Base-by-base conservation (phyloP, 2,113 vertebrate genomes). In the Ctenodactylus gundi region DNA sequence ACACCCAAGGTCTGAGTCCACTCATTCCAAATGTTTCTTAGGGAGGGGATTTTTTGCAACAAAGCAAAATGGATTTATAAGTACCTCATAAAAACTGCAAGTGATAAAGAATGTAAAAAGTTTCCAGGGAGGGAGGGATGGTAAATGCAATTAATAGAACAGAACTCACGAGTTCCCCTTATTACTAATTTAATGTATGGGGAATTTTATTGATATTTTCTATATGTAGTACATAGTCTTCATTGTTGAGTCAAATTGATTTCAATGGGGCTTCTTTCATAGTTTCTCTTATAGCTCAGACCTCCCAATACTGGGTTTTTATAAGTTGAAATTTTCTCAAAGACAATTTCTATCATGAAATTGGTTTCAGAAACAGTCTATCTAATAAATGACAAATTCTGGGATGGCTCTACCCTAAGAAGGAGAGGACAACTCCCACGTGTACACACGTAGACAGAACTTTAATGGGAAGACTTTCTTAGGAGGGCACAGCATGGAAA, bases 61-160 rank as follows among this genome's bases (percentile, higher is more conserved):
- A 93, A 82, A 95, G 78, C 72, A 95, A 95, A 90, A 95, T 81
- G 62, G 91, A 91, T 96, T 95, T 90, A 55, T 15, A 94, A 90
- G 73, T 85, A 91, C 88, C 95, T 93, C 89, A 92, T 91, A 94
- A 96, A 96, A 96, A 91, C 77, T 82, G 36, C 41, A 76, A 83
- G 78, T 64, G 73, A 90, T 36, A 60, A 67, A 53, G 77, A 72
- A 41, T 7, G 36, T 64, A 77, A 58, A 91, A 94, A 95, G 49
- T 92, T 95, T 76, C 72, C 36, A 88, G 62, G 67, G 86, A 92
- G 18, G 31, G 72, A 72, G 12, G 44, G 36, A 93, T 92, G 65
- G 89, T 91, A 94, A 96, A 94, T 90, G 89, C 72, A 96, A 96
- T 95, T 83, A 97, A 94, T 83, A 91, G 86, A 78, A 70, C 39